Base-by-base conservation (phyloP, 2,113 vertebrate genomes). In the Aramus guarauna region DNA sequence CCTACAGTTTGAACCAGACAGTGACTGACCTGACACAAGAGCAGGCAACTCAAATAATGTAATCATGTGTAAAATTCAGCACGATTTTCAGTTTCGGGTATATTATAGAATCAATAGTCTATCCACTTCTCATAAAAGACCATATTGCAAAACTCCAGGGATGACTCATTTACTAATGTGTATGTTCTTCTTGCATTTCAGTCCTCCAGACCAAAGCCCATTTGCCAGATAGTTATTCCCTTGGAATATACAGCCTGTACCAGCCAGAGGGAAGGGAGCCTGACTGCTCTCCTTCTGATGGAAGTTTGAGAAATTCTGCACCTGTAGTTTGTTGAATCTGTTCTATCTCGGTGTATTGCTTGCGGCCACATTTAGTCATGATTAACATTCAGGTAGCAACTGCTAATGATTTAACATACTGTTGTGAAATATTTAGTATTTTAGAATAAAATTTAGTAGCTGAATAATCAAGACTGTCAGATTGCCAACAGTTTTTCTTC, bases 251-350 rank as follows among this genome's bases (percentile, higher is more conserved):
- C 15, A 36, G 41, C 62, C 39, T n/a, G 20, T 24, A 14, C 7
- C 17, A 37, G 53, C 71, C 5, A 2, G 30, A 56, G 73, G 21
- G 48, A 24, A 74, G 63, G 43, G 34, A 88, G 20, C 39, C 67
- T 2, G 2, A 30, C 19, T 18, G 34, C 45, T 39, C 16, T 60
- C 23, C 52, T 90, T 62, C 39, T 0, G 0, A 29, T 18, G n/a
- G 50, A 55, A 85, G 62, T 34, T 19, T 45, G 67, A 86, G 82
- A 88, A 90, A 75, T 34, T 79, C 90, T 74, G 37, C 67, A 62
- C 53, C 67, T 79, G 58, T 5, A 53, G 14, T 45, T 76, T 48
- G 58, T 4, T 68, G 53, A 69, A 56, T 80, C 53, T 85, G 69
- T 50, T 69, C 21, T 69, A 15, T 62, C 55, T 77, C 55, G 27